phyloP scores from a whole-genome alignment of 2,888 invertebrate genomes.

The Dolichomitus sp. region DNA sequence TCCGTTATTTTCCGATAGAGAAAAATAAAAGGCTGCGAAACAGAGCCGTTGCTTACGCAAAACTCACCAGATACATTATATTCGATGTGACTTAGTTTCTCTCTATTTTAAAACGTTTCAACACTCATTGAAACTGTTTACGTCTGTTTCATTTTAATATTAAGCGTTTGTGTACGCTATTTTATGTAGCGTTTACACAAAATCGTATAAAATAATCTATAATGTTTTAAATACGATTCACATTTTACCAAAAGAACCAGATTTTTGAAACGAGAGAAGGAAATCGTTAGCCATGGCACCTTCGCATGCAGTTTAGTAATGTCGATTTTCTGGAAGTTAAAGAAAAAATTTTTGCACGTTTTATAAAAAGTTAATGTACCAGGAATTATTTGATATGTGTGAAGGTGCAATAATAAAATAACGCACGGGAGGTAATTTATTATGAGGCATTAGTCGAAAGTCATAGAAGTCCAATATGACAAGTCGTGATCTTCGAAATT shows the following conservation, averaged over 20 bases:
- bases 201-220: too few species aligned
- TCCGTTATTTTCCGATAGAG: constrained; percentile 36
- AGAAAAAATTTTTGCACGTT: not conserved
- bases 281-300: too few species aligned
- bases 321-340: not conserved
- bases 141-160: too few species aligned
- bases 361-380: too few species aligned
- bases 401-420: too few species aligned
- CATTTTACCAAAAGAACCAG: too few species aligned
- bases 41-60: not conserved
- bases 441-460: not conserved
- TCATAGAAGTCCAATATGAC: not conserved
- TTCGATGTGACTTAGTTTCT: not conserved
- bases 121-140: not conserved
- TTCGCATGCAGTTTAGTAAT: too few species aligned
- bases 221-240: too few species aligned
- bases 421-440: not conserved
- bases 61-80: constrained; percentile 19
- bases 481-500: not conserved
- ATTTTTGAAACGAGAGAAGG: too few species aligned
- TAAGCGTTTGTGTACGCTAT: too few species aligned
- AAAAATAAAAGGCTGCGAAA: not conserved
- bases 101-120: not conserved
- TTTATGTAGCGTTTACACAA: too few species aligned
- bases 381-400: too few species aligned